Evolutionary conservation across 2,113 vertebrate species (phyloP).

Genomic region (Echinops telfairi): DNA sequence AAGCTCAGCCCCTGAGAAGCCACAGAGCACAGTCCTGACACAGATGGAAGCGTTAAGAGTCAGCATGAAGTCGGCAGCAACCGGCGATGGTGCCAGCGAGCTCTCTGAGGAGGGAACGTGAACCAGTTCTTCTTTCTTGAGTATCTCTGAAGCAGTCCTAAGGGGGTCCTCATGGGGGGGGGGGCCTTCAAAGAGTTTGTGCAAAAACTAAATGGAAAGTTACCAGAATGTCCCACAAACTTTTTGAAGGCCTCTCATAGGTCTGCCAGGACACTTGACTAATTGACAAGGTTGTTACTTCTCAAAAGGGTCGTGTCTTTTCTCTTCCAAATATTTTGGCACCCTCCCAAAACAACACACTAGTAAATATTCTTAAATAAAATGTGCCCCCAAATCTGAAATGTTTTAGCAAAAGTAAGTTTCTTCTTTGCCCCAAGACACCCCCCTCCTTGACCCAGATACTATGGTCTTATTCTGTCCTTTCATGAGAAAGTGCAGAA

Average conservation of each 20-base stretch:
- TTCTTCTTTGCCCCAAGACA: background rate
- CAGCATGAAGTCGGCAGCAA: too few species aligned
- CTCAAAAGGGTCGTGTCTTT: background rate
- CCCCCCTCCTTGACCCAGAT: background rate
- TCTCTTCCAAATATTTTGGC: background rate
- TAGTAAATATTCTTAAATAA: too few species aligned
- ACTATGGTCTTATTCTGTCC: background rate
- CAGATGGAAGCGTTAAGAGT: background rate
- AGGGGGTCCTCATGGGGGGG: too few species aligned
- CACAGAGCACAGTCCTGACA: background rate
- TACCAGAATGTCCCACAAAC: too few species aligned
- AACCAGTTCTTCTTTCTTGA: background rate
- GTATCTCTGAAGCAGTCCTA: background rate
- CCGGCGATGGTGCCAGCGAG: background rate
- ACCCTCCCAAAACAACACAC: background rate
- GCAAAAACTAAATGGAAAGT: too few species aligned
- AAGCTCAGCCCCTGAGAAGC: background rate
- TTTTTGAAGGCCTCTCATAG: too few species aligned
- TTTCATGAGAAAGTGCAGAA: background rate
- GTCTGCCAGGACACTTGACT: too few species aligned
- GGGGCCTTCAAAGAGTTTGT: too few species aligned
- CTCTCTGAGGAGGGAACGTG: background rate
- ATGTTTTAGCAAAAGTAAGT: slow-evolving; percentile 23
- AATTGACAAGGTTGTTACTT: too few species aligned
- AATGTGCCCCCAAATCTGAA: background rate